Base-by-base conservation (phyloP, 2,113 vertebrate species). In the Sander lucioperca region DNA sequence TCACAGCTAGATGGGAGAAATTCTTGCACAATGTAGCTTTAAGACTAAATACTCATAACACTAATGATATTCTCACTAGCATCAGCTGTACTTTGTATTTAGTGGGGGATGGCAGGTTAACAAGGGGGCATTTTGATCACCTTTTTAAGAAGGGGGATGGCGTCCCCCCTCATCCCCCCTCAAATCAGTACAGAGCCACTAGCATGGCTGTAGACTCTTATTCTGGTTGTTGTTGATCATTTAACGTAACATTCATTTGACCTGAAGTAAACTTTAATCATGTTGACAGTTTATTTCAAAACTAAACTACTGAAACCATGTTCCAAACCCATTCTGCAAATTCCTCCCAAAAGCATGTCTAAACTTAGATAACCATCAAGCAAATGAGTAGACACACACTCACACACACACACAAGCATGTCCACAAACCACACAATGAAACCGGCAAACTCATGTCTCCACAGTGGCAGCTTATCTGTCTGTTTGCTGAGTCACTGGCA, bases 401-500 rank as follows among this genome's bases (percentile, higher is more conserved):
- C 15, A 30, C 25, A 50, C 59, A 30, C 25, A 50, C 59, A 67
- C 11, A 73, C 16, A 62, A 19, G 27, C 39, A 68, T 33, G 48
- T 57, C 59, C 27, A 67, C 25, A 69, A 19, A 73, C 23, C 25
- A 58, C 18, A 72, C n/a, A 53, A 48, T 25, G 6, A 70, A 54
- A 13, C 1, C 3, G 6, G 30, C 36, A 65, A 62, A 59, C 47
- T 23, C 12, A 39, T 18, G 58, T 82, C 69, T 84, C 74, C 53
- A 47, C 27, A 7, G 27, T 75, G 59, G 50, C 11, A 62, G 16
- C 39, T 65, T 79, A 74, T 86, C 51, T 67, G 23, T 25, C 68
- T 68, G 71, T 63, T 74, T 54, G 62, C 72, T 21, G 19, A 75
- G 33, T 85, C 54, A 59, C 16, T 16, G 23, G n/a, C 53, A 19